phyloP scores from a whole-genome alignment of 1,140 invertebrate genomes.

The Nephila pilipes region DNA sequence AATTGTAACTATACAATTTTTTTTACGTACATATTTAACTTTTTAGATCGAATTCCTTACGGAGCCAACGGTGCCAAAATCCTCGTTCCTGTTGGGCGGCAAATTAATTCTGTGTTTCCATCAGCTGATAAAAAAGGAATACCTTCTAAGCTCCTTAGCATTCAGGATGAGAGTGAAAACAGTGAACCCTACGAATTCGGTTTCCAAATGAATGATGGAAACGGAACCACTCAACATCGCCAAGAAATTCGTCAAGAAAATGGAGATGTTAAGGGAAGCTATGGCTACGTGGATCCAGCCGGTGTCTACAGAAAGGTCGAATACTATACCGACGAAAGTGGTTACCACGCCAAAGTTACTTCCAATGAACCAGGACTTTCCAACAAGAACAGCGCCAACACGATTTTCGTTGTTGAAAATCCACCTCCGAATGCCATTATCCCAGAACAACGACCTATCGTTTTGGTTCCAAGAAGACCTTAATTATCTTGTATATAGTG shows the following conservation, averaged over 20 bases:
- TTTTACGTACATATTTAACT: too few species aligned
- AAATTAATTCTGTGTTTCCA: background rate
- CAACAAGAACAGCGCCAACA: constrained; percentile 77
- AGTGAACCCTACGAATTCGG: constrained; percentile 47
- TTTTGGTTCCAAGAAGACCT: background rate
- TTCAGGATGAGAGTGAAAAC: background rate
- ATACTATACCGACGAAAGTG: constrained; percentile 77
- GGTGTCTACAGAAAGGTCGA: constrained; percentile 77
- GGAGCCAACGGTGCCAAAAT: background rate
- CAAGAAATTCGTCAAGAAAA: constrained; percentile 77
- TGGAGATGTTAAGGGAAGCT: constrained; percentile 77
- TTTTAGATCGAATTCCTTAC: constrained; percentile 41
- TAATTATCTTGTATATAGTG: background rate
- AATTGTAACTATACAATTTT: too few species aligned
- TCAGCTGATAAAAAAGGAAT: background rate
- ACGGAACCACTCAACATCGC: constrained; percentile 64
- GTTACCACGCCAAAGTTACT: constrained; percentile 77
- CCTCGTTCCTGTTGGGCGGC: constrained; percentile 25
- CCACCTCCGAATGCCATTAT: constrained; percentile 6
- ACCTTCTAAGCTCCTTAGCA: background rate
- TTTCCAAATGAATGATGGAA: constrained; percentile 56
- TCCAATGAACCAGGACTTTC: constrained; percentile 78
- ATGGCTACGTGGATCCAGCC: constrained; percentile 76
- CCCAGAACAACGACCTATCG: background rate
- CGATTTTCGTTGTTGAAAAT: constrained; percentile 60